phyloP scores from a whole-genome alignment of 2,113 vertebrate genomes.

The Tonatia bakeri region DNA sequence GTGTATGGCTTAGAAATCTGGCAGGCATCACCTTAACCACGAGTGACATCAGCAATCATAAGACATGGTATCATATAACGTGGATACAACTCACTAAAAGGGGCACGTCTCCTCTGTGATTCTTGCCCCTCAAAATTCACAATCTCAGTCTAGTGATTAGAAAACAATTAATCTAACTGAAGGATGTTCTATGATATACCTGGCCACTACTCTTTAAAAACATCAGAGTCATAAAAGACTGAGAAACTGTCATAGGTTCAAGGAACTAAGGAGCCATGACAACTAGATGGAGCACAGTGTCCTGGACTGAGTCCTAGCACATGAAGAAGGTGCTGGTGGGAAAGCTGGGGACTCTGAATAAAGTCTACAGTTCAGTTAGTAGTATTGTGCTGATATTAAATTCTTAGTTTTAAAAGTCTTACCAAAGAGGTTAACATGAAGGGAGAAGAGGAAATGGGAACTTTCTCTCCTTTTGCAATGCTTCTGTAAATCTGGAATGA shows the following conservation, averaged over 20 bases:
- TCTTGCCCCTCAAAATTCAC: not conserved
- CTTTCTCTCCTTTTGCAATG: not conserved
- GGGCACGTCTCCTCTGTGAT: not conserved
- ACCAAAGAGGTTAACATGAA: not conserved
- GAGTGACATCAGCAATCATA: not conserved
- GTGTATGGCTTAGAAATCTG: not conserved
- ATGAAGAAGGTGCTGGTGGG: not conserved
- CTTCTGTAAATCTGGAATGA: not conserved
- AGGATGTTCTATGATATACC: too few species aligned
- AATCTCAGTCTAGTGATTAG: not conserved
- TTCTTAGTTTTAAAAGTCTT: not conserved
- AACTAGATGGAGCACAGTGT: not conserved
- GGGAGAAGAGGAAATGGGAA: not conserved
- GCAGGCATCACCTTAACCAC: not conserved
- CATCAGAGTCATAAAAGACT: not conserved
- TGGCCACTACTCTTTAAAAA: too few species aligned
- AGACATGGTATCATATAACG: not conserved
- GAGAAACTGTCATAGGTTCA: not conserved
- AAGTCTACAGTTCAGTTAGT: not conserved
- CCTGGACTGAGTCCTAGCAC: not conserved
- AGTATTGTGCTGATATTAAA: not conserved
- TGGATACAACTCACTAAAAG: not conserved
- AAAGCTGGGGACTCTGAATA: not conserved
- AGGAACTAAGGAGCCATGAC: not conserved
- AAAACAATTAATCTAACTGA: not conserved